A percentile compares a stretch with the other conserved stretches of the same genome.
These are phyloP conservation scores for Calycopis cecrops DNA, from an alignment of 1,140 invertebrate genomes.

Conservation along the genomic window DNA sequence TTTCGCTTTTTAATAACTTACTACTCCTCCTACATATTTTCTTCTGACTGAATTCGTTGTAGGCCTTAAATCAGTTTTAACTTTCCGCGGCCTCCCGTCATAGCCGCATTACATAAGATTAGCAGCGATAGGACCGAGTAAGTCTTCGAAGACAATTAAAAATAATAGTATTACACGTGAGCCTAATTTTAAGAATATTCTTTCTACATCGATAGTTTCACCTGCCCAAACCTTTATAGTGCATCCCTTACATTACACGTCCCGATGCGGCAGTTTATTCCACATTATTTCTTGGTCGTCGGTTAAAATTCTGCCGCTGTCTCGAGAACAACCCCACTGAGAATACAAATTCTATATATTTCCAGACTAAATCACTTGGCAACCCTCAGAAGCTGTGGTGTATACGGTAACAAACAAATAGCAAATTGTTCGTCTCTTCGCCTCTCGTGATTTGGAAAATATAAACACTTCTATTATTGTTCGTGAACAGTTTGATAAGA, in stretches of 20 bases:
- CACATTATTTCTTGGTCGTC: conserved; percentile 48
- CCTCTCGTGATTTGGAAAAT: not conserved
- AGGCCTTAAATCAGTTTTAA: no score
- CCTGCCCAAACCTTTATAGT: not conserved
- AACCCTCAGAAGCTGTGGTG: conserved; percentile 33
- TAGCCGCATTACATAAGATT: no score
- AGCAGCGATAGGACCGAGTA: no score
- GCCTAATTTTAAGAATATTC: no score
- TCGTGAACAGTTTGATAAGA: not conserved
- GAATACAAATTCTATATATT: conserved; percentile 58
- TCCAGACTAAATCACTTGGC: conserved; percentile 41
- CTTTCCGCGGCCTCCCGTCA: no score
- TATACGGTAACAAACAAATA: conserved; percentile 18
- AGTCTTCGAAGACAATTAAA: no score
- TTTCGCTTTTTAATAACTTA: no score
- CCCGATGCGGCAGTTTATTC: conserved; percentile 51
- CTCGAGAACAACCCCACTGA: conserved; percentile 30
- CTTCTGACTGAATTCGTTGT: no score
- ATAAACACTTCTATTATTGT: not conserved
- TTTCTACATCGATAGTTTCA: not conserved
- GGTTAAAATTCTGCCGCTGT: conserved; percentile 53
- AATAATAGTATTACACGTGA: no score
- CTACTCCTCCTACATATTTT: no score
- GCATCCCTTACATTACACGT: conserved; percentile 36
- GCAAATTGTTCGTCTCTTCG: conserved; percentile 11